These are phyloP conservation scores for Albula goreensis DNA, from an alignment of 2,113 vertebrate species.

Conservation along the genomic window DNA sequence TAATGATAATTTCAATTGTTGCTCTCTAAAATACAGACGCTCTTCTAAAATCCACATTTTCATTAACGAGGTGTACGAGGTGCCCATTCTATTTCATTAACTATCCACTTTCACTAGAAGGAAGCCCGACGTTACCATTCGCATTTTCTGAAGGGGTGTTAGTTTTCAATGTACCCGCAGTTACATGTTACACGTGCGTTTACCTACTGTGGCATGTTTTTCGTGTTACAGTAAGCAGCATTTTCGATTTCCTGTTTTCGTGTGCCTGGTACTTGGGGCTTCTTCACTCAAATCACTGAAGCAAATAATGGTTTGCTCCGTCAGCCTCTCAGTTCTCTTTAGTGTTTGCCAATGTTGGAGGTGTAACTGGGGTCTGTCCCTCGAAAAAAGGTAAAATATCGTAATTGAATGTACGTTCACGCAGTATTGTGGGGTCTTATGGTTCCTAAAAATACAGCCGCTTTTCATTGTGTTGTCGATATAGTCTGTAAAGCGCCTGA, in stretches of 20 bases:
- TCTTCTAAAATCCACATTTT: neutral
- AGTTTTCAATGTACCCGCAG: neutral
- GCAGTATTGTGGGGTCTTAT: constrained; percentile 24
- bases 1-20: too few species aligned
- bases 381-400: constrained; percentile 77
- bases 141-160: neutral
- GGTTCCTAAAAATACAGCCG: constrained; percentile 3
- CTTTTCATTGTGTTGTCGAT: neutral
- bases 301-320: constrained; percentile 59
- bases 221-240: neutral
- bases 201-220: neutral
- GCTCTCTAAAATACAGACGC: too few species aligned
- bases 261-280: neutral
- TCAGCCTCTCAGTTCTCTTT: constrained; percentile 80
- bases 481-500: neutral
- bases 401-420: constrained; percentile 45
- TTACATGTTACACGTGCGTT: neutral
- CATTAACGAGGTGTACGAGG: neutral
- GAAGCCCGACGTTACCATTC: constrained; percentile 66
- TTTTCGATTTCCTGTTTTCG: neutral
- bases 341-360: constrained; percentile 93
- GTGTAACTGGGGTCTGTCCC: constrained; percentile 81
- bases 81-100: neutral
- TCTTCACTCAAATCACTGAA: neutral
- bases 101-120: constrained; percentile 31